These are phyloP conservation scores for Gnathonemus echidnorhynchus DNA, from an alignment of 2,113 vertebrate genomes.

Conservation along the genomic window DNA sequence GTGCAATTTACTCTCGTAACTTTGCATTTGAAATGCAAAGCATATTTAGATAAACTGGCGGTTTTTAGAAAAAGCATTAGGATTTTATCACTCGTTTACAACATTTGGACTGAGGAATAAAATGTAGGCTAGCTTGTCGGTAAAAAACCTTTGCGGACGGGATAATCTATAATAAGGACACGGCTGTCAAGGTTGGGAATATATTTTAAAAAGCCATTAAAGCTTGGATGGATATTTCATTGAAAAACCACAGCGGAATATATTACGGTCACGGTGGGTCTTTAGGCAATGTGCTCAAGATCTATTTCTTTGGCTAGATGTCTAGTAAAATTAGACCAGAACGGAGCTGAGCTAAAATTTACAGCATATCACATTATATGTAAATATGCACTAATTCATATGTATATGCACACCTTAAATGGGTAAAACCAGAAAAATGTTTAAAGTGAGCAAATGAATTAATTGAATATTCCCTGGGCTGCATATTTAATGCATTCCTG, in stretches of 20 bases:
- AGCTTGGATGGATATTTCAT: not conserved
- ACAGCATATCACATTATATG: not conserved
- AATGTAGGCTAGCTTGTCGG: not conserved
- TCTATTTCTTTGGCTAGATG: not conserved
- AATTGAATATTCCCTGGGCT: not conserved
- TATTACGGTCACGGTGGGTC: not conserved
- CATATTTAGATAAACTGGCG: not conserved
- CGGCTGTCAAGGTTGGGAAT: not conserved
- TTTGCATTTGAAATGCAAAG: not conserved
- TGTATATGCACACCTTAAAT: not conserved
- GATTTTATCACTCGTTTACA: not conserved
- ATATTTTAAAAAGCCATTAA: not conserved
- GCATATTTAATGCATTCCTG: not conserved
- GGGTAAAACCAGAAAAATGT: not conserved
- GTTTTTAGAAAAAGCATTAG: not conserved
- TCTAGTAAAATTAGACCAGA: not conserved
- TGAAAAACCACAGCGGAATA: not conserved
- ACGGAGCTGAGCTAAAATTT: not conserved
- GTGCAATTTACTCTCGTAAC: not conserved
- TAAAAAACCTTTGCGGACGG: not conserved
- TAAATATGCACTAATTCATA: not conserved
- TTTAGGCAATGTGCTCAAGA: constrained; percentile 1
- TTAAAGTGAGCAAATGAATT: not conserved
- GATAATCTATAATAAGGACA: not conserved
- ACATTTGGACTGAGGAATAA: not conserved